These are phyloP conservation scores for Bacillus rossius DNA, from an alignment of 1,140 invertebrate species.

Conservation along the genomic window DNA sequence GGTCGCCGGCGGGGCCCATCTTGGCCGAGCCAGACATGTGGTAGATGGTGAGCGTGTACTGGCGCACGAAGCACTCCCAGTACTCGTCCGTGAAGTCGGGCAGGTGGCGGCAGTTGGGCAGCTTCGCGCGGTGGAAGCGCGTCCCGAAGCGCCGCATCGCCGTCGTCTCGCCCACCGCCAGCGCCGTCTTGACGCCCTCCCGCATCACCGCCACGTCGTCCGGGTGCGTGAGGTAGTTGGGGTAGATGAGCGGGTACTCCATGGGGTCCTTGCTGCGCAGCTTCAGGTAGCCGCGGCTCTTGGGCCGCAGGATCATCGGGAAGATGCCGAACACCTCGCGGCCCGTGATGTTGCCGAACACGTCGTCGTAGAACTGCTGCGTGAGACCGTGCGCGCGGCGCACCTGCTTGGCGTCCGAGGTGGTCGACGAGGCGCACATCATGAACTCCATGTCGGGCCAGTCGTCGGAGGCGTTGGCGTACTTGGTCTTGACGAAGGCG, in stretches of 20 bases:
- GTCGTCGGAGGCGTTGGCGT: conserved; percentile 73
- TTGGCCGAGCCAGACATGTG: conserved; percentile 78
- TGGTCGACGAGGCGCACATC: conserved; percentile 72
- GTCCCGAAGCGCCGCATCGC: conserved; percentile 58
- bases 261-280: conserved; percentile 72
- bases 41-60: conserved; percentile 84
- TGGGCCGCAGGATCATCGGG: conserved; percentile 82
- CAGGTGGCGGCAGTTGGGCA: conserved; percentile 75
- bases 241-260: conserved; percentile 79
- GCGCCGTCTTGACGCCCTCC: conserved; percentile 78
- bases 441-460: conserved; percentile 91
- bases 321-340: conserved; percentile 72
- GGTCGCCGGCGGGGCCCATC: conserved; percentile 74
- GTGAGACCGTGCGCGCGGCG: conserved; percentile 72
- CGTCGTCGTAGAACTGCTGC: conserved; percentile 71
- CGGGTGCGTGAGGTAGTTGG: conserved; percentile 82
- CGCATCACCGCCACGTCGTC: conserved; percentile 64
- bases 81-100: conserved; percentile 73
- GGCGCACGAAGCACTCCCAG: conserved; percentile 70
- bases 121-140: conserved; percentile 58
- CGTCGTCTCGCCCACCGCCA: conserved; percentile 61
- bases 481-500: conserved; percentile 81
- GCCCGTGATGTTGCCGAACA: conserved; percentile 61
- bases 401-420: conserved; percentile 46
- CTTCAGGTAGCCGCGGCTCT: conserved; percentile 73